phyloP scores from a whole-genome alignment of 2,888 invertebrate species.

The Ecliptopera silaceata region DNA sequence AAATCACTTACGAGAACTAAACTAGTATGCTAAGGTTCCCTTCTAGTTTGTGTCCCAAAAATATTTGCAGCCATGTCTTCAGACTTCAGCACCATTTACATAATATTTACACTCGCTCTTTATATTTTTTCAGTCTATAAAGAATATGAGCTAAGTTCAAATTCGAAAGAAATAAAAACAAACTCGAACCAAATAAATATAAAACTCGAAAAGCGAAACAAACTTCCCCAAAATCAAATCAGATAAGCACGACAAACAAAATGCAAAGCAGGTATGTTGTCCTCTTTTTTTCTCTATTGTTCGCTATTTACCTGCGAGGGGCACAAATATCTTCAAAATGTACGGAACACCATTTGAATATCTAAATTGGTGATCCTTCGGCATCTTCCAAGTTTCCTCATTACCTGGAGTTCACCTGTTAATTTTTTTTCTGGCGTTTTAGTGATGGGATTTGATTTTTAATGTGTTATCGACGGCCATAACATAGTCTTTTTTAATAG shows the following conservation, averaged over 20 bases:
- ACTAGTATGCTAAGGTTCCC: too few relatives aligned
- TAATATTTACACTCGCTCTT: too few relatives aligned
- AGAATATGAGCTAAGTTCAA: not conserved
- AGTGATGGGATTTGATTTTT: constrained; percentile 25
- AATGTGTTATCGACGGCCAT: not conserved
- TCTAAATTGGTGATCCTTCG: constrained; percentile 78
- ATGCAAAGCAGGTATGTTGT: constrained; percentile 28
- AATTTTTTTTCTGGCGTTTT: constrained; percentile 56
- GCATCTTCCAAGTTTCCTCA: constrained; percentile 71
- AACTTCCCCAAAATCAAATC: constrained; percentile 26
- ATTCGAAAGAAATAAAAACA: constrained; percentile 19
- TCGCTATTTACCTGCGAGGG: constrained; percentile 30
- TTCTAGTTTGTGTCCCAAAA: too few relatives aligned
- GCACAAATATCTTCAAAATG: constrained; percentile 56
- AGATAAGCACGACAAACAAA: constrained; percentile 29
- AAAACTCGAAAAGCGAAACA: constrained; percentile 21
- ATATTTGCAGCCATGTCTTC: too few relatives aligned
- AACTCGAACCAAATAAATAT: constrained; percentile 22
- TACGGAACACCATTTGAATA: constrained; percentile 77
- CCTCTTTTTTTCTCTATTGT: constrained; percentile 25
- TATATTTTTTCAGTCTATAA: not conserved
- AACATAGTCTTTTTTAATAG: too few relatives aligned
- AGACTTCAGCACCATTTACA: too few relatives aligned
- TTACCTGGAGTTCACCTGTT: constrained; percentile 72
- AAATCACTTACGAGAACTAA: too few relatives aligned